Evolutionary conservation across 1,140 invertebrate genomes (phyloP).

Genomic region (Drosophila parvula): DNA sequence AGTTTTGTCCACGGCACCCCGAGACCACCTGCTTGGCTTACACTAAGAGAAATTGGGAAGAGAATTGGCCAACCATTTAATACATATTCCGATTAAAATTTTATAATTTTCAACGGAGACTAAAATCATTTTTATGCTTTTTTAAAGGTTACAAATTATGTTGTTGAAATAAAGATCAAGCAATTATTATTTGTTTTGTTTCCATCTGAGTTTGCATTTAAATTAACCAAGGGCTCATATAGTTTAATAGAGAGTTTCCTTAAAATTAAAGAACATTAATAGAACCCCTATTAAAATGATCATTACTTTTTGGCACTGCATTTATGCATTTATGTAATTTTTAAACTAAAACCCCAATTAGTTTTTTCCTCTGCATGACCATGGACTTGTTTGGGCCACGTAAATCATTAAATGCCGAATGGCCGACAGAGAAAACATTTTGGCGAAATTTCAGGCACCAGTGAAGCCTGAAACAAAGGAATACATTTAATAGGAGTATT

Average conservation of each 20-base stretch:
- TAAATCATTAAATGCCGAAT: slow-evolving; percentile 73
- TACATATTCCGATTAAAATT: too few species aligned
- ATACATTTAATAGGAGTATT: slow-evolving; percentile 78
- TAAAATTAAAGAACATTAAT: too few species aligned
- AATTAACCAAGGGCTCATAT: too few species aligned
- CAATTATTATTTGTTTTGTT: background rate
- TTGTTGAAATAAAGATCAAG: background rate
- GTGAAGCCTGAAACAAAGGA: slow-evolving; percentile 60
- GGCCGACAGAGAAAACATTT: slow-evolving; percentile 67
- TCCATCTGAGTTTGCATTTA: too few species aligned
- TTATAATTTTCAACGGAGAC: too few species aligned
- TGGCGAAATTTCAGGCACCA: slow-evolving; percentile 74
- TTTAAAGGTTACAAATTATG: background rate
- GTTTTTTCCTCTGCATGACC: background rate
- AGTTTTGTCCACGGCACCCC: slow-evolving; percentile 26
- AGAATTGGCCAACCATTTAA: too few species aligned
- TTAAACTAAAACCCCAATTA: background rate
- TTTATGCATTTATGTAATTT: background rate
- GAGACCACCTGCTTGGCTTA: slow-evolving; percentile 30
- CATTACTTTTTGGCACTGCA: too few species aligned
- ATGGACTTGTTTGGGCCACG: slow-evolving; percentile 44
- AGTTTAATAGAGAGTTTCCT: too few species aligned
- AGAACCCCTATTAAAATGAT: too few species aligned
- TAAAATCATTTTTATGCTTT: too few species aligned
- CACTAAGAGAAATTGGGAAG: background rate